These are phyloP conservation scores for Prosapia bicincta DNA, from an alignment of 2,888 invertebrate species.

Conservation along the genomic window DNA sequence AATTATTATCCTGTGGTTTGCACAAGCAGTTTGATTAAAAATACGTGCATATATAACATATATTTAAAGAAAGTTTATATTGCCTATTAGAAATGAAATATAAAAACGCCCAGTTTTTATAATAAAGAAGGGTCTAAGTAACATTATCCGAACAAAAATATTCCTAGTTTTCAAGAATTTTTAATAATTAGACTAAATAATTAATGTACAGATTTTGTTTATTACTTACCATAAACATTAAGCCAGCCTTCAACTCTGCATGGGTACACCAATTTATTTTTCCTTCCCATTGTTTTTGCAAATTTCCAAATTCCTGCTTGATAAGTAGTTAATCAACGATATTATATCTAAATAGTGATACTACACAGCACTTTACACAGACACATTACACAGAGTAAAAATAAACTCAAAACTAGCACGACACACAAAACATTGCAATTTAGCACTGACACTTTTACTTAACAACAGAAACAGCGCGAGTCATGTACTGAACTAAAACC, in stretches of 20 bases:
- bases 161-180: too few relatives aligned
- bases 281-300: conserved; percentile 18
- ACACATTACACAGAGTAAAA: not conserved
- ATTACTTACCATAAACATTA: conserved; percentile 56
- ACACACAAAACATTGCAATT: not conserved
- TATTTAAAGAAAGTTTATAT: too few relatives aligned
- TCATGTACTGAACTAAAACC: not conserved
- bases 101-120: too few relatives aligned
- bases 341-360: not conserved
- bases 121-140: too few relatives aligned
- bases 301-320: not conserved
- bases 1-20: too few relatives aligned
- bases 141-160: too few relatives aligned
- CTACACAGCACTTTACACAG: not conserved
- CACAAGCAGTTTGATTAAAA: too few relatives aligned
- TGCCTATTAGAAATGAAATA: too few relatives aligned
- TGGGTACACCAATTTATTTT: conserved; percentile 50
- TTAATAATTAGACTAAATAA: too few relatives aligned
- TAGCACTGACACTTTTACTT: not conserved
- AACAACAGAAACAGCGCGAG: not conserved
- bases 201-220: too few relatives aligned
- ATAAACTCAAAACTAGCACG: not conserved
- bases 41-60: too few relatives aligned
- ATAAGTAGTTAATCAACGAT: not conserved
- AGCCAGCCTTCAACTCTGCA: conserved; percentile 58